Percentiles rank a stretch among this genome's conserved stretches.
Evolutionary conservation across 2,888 invertebrate genomes (phyloP).

Genomic region (Oscheius onirici): DNA sequence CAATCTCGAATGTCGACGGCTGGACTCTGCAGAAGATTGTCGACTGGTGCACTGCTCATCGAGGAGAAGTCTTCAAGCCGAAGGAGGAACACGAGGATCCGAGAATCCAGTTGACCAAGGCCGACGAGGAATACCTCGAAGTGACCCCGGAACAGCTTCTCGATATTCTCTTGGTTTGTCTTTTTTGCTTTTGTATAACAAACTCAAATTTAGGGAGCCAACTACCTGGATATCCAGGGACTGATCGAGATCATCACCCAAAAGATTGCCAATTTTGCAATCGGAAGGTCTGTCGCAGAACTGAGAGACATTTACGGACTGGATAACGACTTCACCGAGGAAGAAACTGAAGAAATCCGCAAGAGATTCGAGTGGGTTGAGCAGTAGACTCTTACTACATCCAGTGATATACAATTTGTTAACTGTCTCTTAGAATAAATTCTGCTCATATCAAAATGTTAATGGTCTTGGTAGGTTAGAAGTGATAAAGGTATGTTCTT

Average conservation of each 20-base stretch:
- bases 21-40: slow-evolving; percentile 9
- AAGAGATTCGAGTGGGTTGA: slow-evolving; percentile 20
- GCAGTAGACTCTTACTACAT: background rate
- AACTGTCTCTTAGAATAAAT: background rate
- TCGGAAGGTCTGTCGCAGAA: slow-evolving; percentile 2
- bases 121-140: slow-evolving; percentile 5
- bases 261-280: slow-evolving; percentile 15
- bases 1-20: background rate
- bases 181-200: background rate
- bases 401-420: background rate
- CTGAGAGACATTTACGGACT: slow-evolving; percentile 7
- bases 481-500: no score
- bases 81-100: slow-evolving; percentile 16
- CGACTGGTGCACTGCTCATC: slow-evolving; percentile 18
- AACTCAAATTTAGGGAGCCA: slow-evolving; percentile 2
- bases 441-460: background rate
- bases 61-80: slow-evolving; percentile 1
- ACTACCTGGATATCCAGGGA: slow-evolving; percentile 21
- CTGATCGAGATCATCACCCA: slow-evolving; percentile 12
- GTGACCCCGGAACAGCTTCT: background rate
- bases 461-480: no score
- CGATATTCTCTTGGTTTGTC: slow-evolving; percentile 7
- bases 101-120: background rate
- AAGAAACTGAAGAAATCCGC: slow-evolving; percentile 6
- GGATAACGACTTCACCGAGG: slow-evolving; percentile 13